Base-by-base conservation (phyloP, 1,140 invertebrate species). In the Atta texana region DNA sequence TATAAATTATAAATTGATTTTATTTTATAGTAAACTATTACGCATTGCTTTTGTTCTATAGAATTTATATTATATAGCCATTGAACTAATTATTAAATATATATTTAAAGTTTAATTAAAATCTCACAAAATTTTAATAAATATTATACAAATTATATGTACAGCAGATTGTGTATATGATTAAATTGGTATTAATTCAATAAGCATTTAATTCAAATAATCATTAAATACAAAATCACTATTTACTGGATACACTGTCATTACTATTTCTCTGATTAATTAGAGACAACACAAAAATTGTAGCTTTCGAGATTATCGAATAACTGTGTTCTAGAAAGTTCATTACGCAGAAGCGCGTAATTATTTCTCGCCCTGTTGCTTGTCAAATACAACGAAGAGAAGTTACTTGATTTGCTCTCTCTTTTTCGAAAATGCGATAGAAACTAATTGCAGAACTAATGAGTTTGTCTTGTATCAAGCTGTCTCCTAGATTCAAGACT, bases 381-480 rank as follows among this genome's bases (percentile, higher is more conserved):
- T 72, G 31, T 72, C 68, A 74, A 61, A 74, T 24, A 16, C 49
- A 69, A 44, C 8, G 28, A 34, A 31, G 49, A 24, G 39, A 82
- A 57, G 34, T 72, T 72, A 49, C 7, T 28, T 44, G 16, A 49
- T 49, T 49, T 18, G 7, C 14, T 82, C 57, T 74, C 71, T 84
- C 39, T 84, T 74, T 75, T 84, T 84, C 24, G 53, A 16, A 51
- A 57, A 51, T 21, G 1, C 49, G 49, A 51, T 53, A 55, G 61
- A 49, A 82, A 61, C 55, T 82, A 74, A 72, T 49, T 59, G 53
- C 28, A 10, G 16, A n/a, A 61, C 55, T 59, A 82, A 82, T 72
- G 34, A 12, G 12, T 59, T 81, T 81, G 49, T 55, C 64, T 71
- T 71, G 31, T 81, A 69, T 31, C 14, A 53, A 68, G 16, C 12